Base-by-base conservation (phyloP, 2,113 vertebrate genomes). In the Menura novaehollandiae region DNA sequence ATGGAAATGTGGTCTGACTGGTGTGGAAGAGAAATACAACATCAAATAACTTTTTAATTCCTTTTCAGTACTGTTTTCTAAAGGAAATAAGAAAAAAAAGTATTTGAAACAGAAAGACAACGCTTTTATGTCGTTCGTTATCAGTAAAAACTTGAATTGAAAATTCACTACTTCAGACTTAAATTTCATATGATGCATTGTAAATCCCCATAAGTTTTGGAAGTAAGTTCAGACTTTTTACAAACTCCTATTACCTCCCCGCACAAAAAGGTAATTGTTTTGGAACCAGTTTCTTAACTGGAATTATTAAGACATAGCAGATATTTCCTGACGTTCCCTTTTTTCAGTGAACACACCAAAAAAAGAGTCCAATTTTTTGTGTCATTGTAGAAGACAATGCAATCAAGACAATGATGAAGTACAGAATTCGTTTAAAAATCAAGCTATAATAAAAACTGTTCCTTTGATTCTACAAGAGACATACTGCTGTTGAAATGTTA, bases 321-420 rank as follows among this genome's bases (percentile, higher is more conserved):
- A 56, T 79, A 12, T 58, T 81, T 71, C 77, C 44, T 23, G 56
- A 82, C 88, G 16, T 85, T 64, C 15, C 33, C 51, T 85, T 76
- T 82, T 68, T 56, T 80, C n/a, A 92, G 39, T 79, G 47, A 91
- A 85, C 30, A 62, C 14, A 75, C 17, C 6, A 68, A 74, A 37
- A 75, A 75, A 39, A 46, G 37, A 67, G 58, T 68, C n/a, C 4
- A 8, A 9, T 77, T 80, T 83, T 86, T 77, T 23, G 49, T 43
- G 89, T 97, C 94, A 89, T 41, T 92, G 80, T 94, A 90, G 96
- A 96, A 93, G 93, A 85, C 33, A 95, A 91, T 95, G 80, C n/a
- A 97, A 97, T 97, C 88, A 97, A 93, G 73, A 56, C 92, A 96
- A 97, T 93, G 93, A 96, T 91, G 24, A 89, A 63, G 32, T 88